Conservation (phyloP, 2,113 vertebrate species). For the Labeo rohita region DNA sequence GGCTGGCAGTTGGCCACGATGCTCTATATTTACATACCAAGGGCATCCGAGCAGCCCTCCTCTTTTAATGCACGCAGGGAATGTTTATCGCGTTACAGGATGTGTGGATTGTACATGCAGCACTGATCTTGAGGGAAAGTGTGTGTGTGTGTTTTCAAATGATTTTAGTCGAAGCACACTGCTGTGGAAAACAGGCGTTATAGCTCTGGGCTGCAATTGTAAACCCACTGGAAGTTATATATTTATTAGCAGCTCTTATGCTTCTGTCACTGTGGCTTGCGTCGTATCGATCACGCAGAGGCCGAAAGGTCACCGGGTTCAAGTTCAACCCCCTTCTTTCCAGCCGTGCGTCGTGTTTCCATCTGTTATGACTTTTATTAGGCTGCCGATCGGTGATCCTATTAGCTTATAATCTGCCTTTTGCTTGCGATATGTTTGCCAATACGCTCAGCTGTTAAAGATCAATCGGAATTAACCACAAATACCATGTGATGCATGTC, state of each 20-base stretch:
- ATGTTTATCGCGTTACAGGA: background rate
- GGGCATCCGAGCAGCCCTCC: background rate
- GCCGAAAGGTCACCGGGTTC: slow-evolving; percentile 34
- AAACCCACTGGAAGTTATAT: background rate
- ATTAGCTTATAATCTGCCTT: slow-evolving; percentile 33
- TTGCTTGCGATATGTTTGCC: slow-evolving; percentile 3
- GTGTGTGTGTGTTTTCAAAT: background rate
- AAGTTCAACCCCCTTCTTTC: slow-evolving; percentile 51
- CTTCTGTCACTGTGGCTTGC: background rate
- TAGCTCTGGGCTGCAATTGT: background rate
- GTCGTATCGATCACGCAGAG: slow-evolving; percentile 12
- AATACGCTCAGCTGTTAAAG: slow-evolving; percentile 9
- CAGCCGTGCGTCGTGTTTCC: slow-evolving; percentile 5
- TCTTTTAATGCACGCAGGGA: background rate
- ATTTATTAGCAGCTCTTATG: background rate
- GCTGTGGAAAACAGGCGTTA: background rate
- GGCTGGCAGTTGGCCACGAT: slow-evolving; percentile 40
- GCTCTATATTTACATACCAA: slow-evolving; percentile 52
- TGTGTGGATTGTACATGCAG: background rate
- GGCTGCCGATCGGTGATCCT: slow-evolving; percentile 37
- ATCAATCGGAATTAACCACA: slow-evolving; percentile 15
- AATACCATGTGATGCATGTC: background rate
- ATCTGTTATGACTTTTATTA: slow-evolving; percentile 36
- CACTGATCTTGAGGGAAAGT: background rate
- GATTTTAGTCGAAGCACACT: background rate